Evolutionary conservation across 2,113 vertebrate genomes (phyloP).

Genomic region (Larimichthys crocea): DNA sequence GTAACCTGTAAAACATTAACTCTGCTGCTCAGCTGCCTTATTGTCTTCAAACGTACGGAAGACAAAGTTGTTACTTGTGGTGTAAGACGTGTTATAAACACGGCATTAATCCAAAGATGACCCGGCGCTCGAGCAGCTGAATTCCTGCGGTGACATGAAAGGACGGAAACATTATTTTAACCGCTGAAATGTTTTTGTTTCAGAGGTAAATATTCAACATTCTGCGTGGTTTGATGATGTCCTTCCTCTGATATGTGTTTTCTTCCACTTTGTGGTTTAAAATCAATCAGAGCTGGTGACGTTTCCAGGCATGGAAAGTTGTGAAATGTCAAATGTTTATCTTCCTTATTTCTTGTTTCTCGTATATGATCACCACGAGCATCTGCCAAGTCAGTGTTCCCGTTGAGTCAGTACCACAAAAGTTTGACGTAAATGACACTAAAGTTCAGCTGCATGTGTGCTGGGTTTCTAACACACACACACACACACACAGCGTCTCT

Average conservation of each 20-base stretch:
- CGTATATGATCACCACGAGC: not conserved
- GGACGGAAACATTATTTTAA: not conserved
- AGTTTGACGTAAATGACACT: not conserved
- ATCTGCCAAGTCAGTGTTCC: slow-evolving; percentile 38
- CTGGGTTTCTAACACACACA: not conserved
- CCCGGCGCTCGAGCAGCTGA: not conserved
- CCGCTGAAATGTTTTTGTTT: not conserved
- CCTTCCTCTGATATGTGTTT: not conserved
- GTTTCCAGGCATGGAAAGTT: slow-evolving; percentile 19
- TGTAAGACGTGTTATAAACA: not conserved
- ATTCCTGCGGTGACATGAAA: not conserved
- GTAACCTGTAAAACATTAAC: not conserved
- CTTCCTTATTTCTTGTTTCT: slow-evolving; percentile 35
- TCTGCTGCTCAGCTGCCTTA: not conserved
- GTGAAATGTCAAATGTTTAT: slow-evolving; percentile 31
- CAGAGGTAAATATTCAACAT: not conserved
- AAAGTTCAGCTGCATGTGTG: slow-evolving; percentile 5
- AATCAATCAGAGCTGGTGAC: slow-evolving; percentile 9
- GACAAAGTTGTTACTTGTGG: not conserved
- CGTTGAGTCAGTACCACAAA: slow-evolving; percentile 55
- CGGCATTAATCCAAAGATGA: not conserved
- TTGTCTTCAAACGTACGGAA: not conserved
- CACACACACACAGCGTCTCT: not conserved
- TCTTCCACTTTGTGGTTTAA: not conserved
- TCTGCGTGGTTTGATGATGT: not conserved